Base-by-base conservation (phyloP, 53 echinoderm and acorn worm species). In the Apostichopus leukothele region DNA sequence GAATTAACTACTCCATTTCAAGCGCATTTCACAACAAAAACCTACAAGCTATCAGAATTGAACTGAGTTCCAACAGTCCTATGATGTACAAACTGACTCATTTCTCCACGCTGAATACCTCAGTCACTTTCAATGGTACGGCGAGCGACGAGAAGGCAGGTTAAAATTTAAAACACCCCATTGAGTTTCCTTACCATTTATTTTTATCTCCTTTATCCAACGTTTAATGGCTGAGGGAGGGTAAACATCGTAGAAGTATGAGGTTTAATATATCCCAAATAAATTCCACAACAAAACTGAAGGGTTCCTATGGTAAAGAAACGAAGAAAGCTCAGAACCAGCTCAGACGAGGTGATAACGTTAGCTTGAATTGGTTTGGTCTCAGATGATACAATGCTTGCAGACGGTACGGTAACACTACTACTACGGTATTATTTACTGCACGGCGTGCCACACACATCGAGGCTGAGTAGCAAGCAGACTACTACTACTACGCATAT, bases 251-350 rank as follows among this genome's bases (percentile, higher is more conserved):
- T 71, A 71, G 20, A 3, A 71, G 18, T 71, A n/a, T 18, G 6
- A 71, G 71, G 71, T 71, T 71, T n/a, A 71, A 71, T 71, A 71
- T 71, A 71, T 71, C 71, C 71, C 14, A 71, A 71, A 71, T 71
- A 71, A 71, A 71, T 71, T 71, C 71, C 71, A 71, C 71, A 71
- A 71, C 71, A 71, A 71, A 71, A 71, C 71, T 71, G 71, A 71
- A 71, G 20, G 20, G 13, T 71, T 71, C 71, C 71, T 19, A n/a
- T 14, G 1, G 71, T n/a, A 16, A 71, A 71, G 20, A 19, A 71
- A 71, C 71, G 71, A 71, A 71, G 71, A 19, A 71, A 71, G 18
- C 71, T 16, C 71, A 71, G 18, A 71, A 71, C 71, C 71, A 71
- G 71, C 71, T 71, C 16, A 57, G 10, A 71, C 16, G 71, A 71